Evolutionary conservation across 64 coral and sea anemone species (phyloP).

Genomic region (Actinia equina): DNA sequence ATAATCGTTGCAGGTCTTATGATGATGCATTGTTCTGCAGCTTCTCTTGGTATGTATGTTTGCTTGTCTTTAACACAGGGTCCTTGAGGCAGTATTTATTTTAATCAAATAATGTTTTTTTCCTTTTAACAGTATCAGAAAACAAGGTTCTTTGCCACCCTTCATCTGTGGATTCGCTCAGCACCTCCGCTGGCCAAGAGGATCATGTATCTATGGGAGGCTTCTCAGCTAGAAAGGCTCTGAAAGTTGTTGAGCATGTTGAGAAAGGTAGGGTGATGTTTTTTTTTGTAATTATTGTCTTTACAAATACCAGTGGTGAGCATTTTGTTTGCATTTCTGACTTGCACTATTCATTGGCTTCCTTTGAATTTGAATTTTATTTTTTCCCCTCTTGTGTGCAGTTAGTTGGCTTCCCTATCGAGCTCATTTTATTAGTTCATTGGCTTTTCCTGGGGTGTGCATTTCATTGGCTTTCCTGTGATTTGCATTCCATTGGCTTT

Average conservation of each 20-base stretch:
- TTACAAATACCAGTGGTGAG: too few relatives aligned
- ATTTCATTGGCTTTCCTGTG: too few relatives aligned
- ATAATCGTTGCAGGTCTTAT: constrained; percentile 71
- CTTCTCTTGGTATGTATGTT: constrained; percentile 70
- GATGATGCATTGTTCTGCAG: constrained; percentile 86
- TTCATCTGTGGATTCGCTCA: constrained; percentile 86
- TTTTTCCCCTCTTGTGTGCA: background rate
- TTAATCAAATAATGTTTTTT: too few relatives aligned
- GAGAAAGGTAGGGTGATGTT: constrained; percentile 70
- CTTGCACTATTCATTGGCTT: too few relatives aligned
- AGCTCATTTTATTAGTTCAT: too few relatives aligned
- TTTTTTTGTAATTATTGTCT: background rate
- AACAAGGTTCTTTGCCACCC: constrained; percentile 97
- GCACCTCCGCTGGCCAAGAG: constrained; percentile 86
- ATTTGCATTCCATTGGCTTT: too few relatives aligned
- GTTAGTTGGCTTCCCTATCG: background rate
- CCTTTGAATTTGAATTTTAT: too few relatives aligned
- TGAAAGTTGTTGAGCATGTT: constrained; percentile 87
- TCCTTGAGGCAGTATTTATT: background rate
- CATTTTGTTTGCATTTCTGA: too few relatives aligned
- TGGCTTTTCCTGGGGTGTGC: too few relatives aligned
- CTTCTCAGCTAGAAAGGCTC: constrained; percentile 80
- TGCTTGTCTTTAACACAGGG: too few relatives aligned
- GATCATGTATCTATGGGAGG: constrained; percentile 97
- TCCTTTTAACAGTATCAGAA: constrained; percentile 70